These are phyloP conservation scores for Tetrao urogallus DNA, from an alignment of 2,113 vertebrate genomes.

Conservation along the genomic window DNA sequence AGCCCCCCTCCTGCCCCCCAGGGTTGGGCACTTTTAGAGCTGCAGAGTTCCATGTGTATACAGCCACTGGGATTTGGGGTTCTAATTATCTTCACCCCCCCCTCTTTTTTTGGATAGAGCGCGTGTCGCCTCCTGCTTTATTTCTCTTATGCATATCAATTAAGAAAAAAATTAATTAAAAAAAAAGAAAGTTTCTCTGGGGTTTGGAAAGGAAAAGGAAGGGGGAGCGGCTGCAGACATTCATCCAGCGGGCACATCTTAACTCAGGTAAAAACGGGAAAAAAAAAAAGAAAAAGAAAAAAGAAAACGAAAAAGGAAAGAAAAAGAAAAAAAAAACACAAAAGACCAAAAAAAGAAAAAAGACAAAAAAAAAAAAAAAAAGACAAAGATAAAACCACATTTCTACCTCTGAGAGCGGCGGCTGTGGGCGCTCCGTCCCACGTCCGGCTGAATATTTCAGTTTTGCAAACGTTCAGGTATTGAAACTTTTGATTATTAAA, in stretches of 20 bases:
- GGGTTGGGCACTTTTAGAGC: too few species aligned
- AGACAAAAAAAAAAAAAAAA: neutral
- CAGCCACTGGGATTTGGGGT: neutral
- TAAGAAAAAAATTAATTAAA: neutral
- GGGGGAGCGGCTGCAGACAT: slow-evolving; percentile 4
- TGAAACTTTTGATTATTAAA: slow-evolving; percentile 78
- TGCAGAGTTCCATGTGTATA: too few species aligned
- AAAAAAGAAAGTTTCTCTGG: slow-evolving; percentile 51
- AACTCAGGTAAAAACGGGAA: slow-evolving; percentile 77
- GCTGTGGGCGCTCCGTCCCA: neutral
- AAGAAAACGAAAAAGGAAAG: neutral
- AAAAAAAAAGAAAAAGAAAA: neutral
- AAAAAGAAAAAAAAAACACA: neutral
- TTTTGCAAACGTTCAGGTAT: slow-evolving; percentile 80
- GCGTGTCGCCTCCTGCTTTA: slow-evolving; percentile 8
- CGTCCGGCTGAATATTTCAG: slow-evolving; percentile 58
- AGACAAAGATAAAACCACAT: slow-evolving; percentile 67
- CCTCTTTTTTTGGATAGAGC: slow-evolving; percentile 3
- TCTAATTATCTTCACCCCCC: neutral
- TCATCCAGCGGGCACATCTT: slow-evolving; percentile 28
- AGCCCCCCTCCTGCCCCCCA: too few species aligned
- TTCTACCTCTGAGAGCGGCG: slow-evolving; percentile 78
- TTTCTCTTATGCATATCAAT: slow-evolving; percentile 45
- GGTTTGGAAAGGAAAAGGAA: slow-evolving; percentile 37
- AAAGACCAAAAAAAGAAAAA: neutral